Evolutionary conservation across 1,140 invertebrate genomes (phyloP), one percentile per base, ranked within the genome.

Genomic region (Agraylea sexmaculata): DNA sequence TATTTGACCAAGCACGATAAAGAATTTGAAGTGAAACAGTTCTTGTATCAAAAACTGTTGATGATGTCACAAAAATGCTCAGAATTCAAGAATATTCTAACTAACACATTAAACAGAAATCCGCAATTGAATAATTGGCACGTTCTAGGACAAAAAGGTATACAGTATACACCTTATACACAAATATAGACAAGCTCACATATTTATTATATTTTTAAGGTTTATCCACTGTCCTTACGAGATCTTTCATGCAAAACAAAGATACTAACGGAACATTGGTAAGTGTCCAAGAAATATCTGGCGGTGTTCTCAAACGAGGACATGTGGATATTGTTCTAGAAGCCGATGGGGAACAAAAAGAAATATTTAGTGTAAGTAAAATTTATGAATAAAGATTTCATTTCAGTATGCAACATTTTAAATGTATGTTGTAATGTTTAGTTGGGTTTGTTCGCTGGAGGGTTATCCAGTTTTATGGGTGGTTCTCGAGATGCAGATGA

Each of bases 401-500:
- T 22, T 20, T 17, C 23, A 21, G 11, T n/a, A 35, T 16, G n/a
- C 13, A 35, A 8, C 12, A 15, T 18, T 43, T 28, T 13, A 32
- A 13, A 11, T n/a, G 6, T 20, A 40, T 42, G 34, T 31, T 39
- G 16, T 32, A 49, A 37, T 50, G 69, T 65, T 16, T 53, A 80
- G 76, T 61, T 91, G 46, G 85, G 83, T 15, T 58, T 91, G 1
- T 91, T 87, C 66, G 82, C 86, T 16, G 75, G 75, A 23, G 87
- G 87, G 2, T 59, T 93, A 10, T 67, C 71, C 5, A 73, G 73
- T 20, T 71, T 87, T 41, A 64, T 77, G 15, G 75, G 76, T 2
- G 63, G 72, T 10, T 54, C 50, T 13, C 49, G 53, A 1, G 60
- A 64, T 11, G 29, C 41, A 0, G 55, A 61, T 2, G 57, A 54